These are phyloP conservation scores for Camponotus pennsylvanicus DNA, from an alignment of 1,140 invertebrate species.

Conservation along the genomic window DNA sequence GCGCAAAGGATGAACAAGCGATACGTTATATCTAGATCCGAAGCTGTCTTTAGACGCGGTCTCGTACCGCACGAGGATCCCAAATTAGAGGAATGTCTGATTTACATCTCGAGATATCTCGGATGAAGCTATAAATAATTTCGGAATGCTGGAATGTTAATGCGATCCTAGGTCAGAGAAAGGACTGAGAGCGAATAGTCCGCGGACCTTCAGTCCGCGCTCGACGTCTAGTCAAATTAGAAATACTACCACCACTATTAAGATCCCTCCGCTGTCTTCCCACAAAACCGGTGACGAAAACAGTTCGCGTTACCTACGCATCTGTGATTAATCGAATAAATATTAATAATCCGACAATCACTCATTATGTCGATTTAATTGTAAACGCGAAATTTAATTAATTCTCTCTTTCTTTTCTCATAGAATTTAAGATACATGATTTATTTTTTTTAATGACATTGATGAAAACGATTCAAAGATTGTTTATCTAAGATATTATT, in stretches of 20 bases:
- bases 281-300: slow-evolving; percentile 26
- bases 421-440: neutral
- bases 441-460: neutral
- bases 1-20: slow-evolving; percentile 47
- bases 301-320: slow-evolving; percentile 8
- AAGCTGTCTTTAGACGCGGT: slow-evolving; percentile 56
- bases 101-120: slow-evolving; percentile 83
- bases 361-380: neutral
- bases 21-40: slow-evolving; percentile 55
- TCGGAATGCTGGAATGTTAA: slow-evolving; percentile 82
- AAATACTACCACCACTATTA: slow-evolving; percentile 66
- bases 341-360: slow-evolving; percentile 14
- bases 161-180: slow-evolving; percentile 77
- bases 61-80: slow-evolving; percentile 62
- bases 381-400: neutral
- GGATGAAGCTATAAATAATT: slow-evolving; percentile 85
- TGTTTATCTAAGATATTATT: neutral
- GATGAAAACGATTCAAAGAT: neutral
- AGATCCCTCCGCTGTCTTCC: neutral
- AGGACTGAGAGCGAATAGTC: slow-evolving; percentile 75
- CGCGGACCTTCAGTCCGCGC: slow-evolving; percentile 73
- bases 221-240: slow-evolving; percentile 70
- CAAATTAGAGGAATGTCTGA: slow-evolving; percentile 83
- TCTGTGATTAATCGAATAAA: slow-evolving; percentile 31
- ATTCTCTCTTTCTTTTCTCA: neutral